Base-by-base conservation (phyloP, 2,797 vertebrate genomes). In the Falco rusticolus region DNA sequence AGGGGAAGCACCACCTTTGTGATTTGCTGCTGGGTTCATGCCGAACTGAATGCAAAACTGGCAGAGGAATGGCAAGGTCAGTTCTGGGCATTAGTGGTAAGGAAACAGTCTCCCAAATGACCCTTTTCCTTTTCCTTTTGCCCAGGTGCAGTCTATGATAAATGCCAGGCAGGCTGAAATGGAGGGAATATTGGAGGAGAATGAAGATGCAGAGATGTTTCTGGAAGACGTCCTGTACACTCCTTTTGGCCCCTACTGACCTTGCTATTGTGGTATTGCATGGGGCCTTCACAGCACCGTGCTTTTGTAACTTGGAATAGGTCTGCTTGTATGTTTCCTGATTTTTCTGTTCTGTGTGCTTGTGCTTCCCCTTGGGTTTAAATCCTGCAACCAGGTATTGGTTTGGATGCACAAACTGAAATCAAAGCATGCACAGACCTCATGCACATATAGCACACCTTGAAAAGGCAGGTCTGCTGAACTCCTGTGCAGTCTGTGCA, bases 81-180 rank as follows among this genome's bases (percentile, higher is more conserved):
- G 13, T 80, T 71, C 41, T 93, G 34, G 24, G 33, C 41, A 85
- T 31, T 17, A 28, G 10, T 61, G 68, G 37, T 83, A 78, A 76
- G 76, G 8, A 75, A 81, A 54, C 33, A 59, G 59, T 39, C n/a
- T 72, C 45, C 31, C 33, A 78, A 90, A 69, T 86, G 9, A 87
- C 68, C 28, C 13, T 68, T 75, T 80, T 69, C 18, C 43, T 94
- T 92, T 95, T 89, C 24, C 26, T 77, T 83, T 89, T 91, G 39
- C 41, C 28, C 53, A 98, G 97, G 95, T 98, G 53, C 97, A 98
- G 90, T 78, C 95, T 66, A 95, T 97, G 97, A 97, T 97, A 69
- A 70, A 70, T 39, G 75, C 80, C 72, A 96, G 68, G 61, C 75
- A 96, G 64, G 69, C 90, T 28, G n/a, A 83, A 86, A 50, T 2